These are phyloP conservation scores for Noctua comes DNA, from an alignment of 2,888 invertebrate genomes.

Conservation along the genomic window DNA sequence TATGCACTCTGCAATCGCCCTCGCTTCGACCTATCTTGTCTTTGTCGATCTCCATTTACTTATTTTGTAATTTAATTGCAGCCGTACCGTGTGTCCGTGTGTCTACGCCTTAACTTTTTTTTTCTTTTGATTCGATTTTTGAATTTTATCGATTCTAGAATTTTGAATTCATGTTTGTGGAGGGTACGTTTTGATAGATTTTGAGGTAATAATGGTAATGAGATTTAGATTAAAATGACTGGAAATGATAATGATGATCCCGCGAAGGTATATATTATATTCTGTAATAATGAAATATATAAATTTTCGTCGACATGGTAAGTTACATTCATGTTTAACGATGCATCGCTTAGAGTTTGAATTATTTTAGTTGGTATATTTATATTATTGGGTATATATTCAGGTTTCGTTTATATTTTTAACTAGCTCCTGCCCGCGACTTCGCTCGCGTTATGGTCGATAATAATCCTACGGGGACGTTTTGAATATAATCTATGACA, in stretches of 20 bases:
- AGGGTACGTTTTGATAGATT: not conserved
- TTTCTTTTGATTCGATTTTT: conserved; percentile 15
- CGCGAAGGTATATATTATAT: not conserved
- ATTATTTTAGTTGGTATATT: not conserved
- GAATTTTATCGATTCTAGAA: conserved; percentile 28
- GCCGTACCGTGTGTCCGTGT: conserved; percentile 22
- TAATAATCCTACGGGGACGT: too few species aligned
- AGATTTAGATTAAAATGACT: not conserved
- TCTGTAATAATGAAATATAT: not conserved
- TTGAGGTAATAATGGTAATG: not conserved
- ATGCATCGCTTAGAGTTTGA: not conserved
- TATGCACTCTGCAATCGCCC: conserved; percentile 77
- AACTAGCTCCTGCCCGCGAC: too few species aligned
- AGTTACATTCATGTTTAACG: not conserved
- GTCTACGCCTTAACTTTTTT: conserved; percentile 31
- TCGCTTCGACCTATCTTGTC: conserved; percentile 67
- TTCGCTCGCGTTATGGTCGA: too few species aligned
- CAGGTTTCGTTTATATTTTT: too few species aligned
- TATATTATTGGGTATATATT: not conserved
- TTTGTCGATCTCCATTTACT: conserved; percentile 63
- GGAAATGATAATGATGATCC: not conserved
- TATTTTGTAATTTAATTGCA: conserved; percentile 68
- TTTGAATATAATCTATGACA: too few species aligned
- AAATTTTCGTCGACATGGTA: too few species aligned
- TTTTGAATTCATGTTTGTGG: not conserved